phyloP scores from a whole-genome alignment of 37 sponge, comb jelly and placozoan genomes.

The Tethya wilhelma region DNA sequence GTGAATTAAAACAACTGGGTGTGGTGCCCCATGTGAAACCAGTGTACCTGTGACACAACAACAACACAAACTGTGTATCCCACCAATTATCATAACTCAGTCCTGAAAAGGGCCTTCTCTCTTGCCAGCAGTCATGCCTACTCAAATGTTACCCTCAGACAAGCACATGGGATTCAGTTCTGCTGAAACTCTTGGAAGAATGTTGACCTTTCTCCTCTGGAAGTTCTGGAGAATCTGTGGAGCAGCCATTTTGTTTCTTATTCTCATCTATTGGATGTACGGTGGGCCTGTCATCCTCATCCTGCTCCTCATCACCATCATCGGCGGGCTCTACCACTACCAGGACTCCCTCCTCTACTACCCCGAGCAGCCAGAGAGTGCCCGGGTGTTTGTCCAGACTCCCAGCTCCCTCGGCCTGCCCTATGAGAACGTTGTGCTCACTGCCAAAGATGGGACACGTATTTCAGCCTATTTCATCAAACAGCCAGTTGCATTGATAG shows the following conservation, averaged over 20 bases:
- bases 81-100: no score
- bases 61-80: no score
- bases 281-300: slow-evolving; percentile 87
- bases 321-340: slow-evolving; percentile 95
- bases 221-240: slow-evolving; percentile 91
- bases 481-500: slow-evolving; percentile 68
- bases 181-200: slow-evolving; percentile 61
- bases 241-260: slow-evolving; percentile 88
- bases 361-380: slow-evolving; percentile 95
- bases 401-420: slow-evolving; percentile 93
- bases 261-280: slow-evolving; percentile 96
- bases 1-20: no score
- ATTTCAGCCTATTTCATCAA: slow-evolving; percentile 92
- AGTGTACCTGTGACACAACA: no score
- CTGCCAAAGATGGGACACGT: slow-evolving; percentile 76
- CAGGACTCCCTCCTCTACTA: slow-evolving; percentile 97
- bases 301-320: slow-evolving; percentile 78
- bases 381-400: slow-evolving; percentile 93
- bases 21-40: no score
- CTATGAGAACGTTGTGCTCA: slow-evolving; percentile 84
- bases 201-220: slow-evolving; percentile 71
- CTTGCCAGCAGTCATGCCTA: slow-evolving; percentile 8
- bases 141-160: slow-evolving; percentile 72
- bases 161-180: slow-evolving; percentile 91
- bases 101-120: no score